phyloP scores from a whole-genome alignment of 2,797 vertebrate species.

The Gambusia yucatana region DNA sequence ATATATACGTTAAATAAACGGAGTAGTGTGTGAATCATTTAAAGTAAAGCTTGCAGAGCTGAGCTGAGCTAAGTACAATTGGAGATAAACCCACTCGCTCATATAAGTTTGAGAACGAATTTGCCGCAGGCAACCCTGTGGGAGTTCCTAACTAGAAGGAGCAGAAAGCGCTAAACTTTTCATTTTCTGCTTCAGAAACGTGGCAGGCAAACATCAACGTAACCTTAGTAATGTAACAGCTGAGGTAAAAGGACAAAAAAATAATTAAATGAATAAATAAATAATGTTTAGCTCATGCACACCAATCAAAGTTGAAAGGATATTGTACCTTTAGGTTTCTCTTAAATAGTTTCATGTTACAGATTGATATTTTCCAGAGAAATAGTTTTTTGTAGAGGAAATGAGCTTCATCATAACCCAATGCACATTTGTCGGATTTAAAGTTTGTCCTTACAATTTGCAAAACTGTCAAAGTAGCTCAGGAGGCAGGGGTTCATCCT shows the following conservation, averaged over 20 bases:
- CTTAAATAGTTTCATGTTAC: neutral
- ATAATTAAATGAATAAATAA: too few species aligned
- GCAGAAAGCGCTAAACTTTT: conserved; percentile 39
- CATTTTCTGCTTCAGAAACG: conserved; percentile 28
- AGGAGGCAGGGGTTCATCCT: too few species aligned
- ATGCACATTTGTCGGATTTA: too few species aligned
- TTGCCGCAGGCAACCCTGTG: conserved; percentile 5
- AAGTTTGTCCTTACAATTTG: too few species aligned
- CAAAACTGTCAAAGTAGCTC: too few species aligned
- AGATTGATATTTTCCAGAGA: neutral
- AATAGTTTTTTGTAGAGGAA: too few species aligned
- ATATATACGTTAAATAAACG: neutral
- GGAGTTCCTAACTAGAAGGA: conserved; percentile 28
- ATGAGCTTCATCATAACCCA: too few species aligned
- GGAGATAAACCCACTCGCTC: conserved; percentile 33
- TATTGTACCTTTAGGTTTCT: neutral
- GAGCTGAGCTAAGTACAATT: conserved; percentile 24
- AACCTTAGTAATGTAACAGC: conserved; percentile 7
- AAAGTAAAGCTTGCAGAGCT: conserved; percentile 15
- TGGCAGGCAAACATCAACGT: conserved; percentile 10
- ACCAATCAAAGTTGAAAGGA: neutral
- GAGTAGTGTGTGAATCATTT: neutral
- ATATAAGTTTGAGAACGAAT: conserved; percentile 11
- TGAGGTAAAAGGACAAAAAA: conserved; percentile 1
- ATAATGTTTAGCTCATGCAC: conserved; percentile 1